Evolutionary conservation across 2,797 vertebrate species (phyloP).

Genomic region (Nyctalus aviator): DNA sequence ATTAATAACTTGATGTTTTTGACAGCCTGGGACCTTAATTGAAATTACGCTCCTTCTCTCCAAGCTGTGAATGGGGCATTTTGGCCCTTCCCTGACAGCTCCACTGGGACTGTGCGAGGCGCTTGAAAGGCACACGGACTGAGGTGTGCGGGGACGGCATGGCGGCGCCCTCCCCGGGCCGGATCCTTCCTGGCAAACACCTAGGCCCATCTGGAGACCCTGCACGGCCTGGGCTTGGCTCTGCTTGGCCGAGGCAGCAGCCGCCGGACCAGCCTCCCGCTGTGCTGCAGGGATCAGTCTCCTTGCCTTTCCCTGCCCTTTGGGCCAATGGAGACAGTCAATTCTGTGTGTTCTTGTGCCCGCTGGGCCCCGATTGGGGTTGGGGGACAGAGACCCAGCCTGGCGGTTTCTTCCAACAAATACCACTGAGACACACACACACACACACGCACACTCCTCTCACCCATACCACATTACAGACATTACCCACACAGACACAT

Average conservation of each 20-base stretch:
- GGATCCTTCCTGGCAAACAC: background rate
- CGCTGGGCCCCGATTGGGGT: accelerated
- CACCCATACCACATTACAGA: background rate
- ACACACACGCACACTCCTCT: no score
- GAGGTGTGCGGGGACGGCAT: accelerated
- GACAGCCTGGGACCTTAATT: slow-evolving; percentile 84
- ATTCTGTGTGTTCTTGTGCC: background rate
- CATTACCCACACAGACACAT: no score
- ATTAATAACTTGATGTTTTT: slow-evolving; percentile 82
- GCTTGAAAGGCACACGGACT: background rate
- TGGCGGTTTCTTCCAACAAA: background rate
- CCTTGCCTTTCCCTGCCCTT: slow-evolving; percentile 28
- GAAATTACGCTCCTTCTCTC: slow-evolving; percentile 66
- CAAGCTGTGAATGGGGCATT: background rate
- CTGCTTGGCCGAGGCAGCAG: background rate
- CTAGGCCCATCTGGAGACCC: background rate
- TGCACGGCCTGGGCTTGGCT: background rate
- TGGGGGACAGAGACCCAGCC: background rate
- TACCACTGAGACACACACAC: no score
- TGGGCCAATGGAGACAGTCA: background rate
- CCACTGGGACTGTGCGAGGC: background rate
- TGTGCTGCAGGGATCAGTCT: background rate
- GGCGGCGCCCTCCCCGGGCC: background rate
- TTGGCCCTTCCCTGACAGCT: background rate
- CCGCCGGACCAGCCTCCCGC: background rate